Base-by-base conservation (phyloP, 2,888 invertebrate genomes). In the Adineta ricciae region DNA sequence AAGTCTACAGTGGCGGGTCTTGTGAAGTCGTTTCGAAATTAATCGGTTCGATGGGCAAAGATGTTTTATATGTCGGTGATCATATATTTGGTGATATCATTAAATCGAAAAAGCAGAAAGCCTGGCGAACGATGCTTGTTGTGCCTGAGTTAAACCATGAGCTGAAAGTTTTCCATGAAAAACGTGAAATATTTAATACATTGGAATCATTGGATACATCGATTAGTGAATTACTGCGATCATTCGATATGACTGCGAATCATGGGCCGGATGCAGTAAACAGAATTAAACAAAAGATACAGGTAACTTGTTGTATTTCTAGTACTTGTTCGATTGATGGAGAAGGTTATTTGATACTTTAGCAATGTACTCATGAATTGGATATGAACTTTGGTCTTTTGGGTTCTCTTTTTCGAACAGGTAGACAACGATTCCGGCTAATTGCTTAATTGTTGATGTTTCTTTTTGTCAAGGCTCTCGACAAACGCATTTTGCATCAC, bases 61-160 rank as follows among this genome's bases (percentile, higher is more conserved):
- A 99, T 90, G 97, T 99, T 0, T 92, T 99, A 27, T 99, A 99
- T 91, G 93, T 98, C 86, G 98, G 98, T 54, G 98, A 99, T 92
- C 98, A 99, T 91, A 98, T 99, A 88, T 99, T 97, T 91, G 97
- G 98, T 83, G 99, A 99, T 90, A 98, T 99, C 88, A 93, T 99
- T 87, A 97, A 97, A 90, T 97, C 97, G 64, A 99, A 98, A 92
- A 99, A 98, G 91, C 95, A 96, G 87, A 93, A 96, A 52, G 98
- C 98, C 0, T 99, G 99, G 99, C 93, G 97, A 88, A 99, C 98
- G n/a, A 98, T 98, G 92, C 93, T 99, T 72, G 95, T 99, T 88
- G 95, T 99, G n/a, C 99, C 99, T 0, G 99, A 99, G 91, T 91
- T 99, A 87, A 95, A 95, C 32, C 94, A 96, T 88, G 99, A 98